Percentiles rank a stretch among this genome's conserved stretches.
Evolutionary conservation across 1,140 invertebrate genomes (phyloP).

Genomic region (Trichogramma pretiosum): DNA sequence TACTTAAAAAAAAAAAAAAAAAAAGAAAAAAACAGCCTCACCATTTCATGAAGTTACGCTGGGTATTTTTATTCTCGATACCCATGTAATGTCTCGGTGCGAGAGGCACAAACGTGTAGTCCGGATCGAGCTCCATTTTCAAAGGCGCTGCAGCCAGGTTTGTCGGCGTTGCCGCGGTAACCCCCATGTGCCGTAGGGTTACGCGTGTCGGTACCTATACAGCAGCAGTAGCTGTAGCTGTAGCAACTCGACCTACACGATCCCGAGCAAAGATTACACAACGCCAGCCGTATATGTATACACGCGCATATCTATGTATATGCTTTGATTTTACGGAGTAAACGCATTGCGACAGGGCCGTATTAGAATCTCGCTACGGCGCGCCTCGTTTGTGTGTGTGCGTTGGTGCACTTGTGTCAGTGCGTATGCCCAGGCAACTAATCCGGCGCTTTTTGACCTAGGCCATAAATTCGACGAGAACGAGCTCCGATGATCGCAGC

Average conservation of each 20-base stretch:
- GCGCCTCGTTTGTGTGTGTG: not conserved
- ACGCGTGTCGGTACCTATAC: not conserved
- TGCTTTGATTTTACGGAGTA: constrained; percentile 2
- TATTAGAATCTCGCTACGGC: not conserved
- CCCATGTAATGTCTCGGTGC: constrained; percentile 26
- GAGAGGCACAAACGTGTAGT: constrained; percentile 36
- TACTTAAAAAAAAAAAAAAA: not conserved
- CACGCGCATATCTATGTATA: constrained; percentile 3
- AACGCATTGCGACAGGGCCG: not conserved
- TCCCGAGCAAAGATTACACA: constrained; percentile 3
- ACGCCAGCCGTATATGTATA: no score
- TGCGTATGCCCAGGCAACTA: not conserved
- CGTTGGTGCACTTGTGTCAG: not conserved
- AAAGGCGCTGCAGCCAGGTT: constrained; percentile 12
- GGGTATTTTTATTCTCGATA: constrained; percentile 28
- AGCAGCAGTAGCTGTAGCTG: not conserved
- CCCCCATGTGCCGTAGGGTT: not conserved
- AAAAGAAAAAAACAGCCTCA: constrained; percentile 18
- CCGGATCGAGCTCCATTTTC: constrained; percentile 35
- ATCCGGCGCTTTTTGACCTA: not conserved
- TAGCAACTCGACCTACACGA: constrained; percentile 5
- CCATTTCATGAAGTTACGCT: constrained; percentile 39
- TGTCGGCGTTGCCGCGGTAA: not conserved
- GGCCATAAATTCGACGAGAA: no score
- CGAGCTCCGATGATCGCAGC: no score